Base-by-base conservation (phyloP, 2,797 vertebrate species). In the Parauchenoglanis punctatus region DNA sequence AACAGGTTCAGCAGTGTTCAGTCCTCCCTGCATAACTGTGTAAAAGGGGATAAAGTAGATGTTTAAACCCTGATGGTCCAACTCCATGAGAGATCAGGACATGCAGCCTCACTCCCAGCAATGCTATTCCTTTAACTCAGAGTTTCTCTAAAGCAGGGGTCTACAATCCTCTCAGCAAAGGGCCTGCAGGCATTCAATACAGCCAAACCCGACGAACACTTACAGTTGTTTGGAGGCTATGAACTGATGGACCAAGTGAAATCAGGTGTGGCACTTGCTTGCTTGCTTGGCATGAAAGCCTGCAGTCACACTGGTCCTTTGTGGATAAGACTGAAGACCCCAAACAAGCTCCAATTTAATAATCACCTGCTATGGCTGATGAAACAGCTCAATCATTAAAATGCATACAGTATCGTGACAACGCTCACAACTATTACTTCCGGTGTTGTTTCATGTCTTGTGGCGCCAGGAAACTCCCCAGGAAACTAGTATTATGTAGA, bases 401-500 rank as follows among this genome's bases (percentile, higher is more conserved):
- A 65, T 2, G 35, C 59, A 49, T 28, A 73, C 12, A 78, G 83
- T 25, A n/a, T 31, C 28, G 17, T 4, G 17, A 35, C 54, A 25
- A 1, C 40, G 25, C 52, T 49, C 63, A 54, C 75, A 52, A 52
- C 75, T 49, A 75, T 11, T 20, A 77, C 44, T 88, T 88, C 83
- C 83, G 65, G 65, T 85, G 73, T 65, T 46, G 61, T 83, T 78
- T 84, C 44, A 1, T 67, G 70, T 25, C 81, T 86, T 65, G 54
- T 31, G 25, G 65, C 20, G 35, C 72, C 65, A 81, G 76, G 76
- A 85, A 88, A 88, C 65, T 63, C 83, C 83, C 87, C 83, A 88
- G 87, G 76, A 88, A 88, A 88, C n/a, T 67, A 40, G 72, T 28
- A 68, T n/a, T n/a, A 56, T 35, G 61, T 10, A 87, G 31, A 40